These are phyloP conservation scores for Leucosticte australis DNA, from an alignment of 2,113 vertebrate genomes.

Conservation along the genomic window DNA sequence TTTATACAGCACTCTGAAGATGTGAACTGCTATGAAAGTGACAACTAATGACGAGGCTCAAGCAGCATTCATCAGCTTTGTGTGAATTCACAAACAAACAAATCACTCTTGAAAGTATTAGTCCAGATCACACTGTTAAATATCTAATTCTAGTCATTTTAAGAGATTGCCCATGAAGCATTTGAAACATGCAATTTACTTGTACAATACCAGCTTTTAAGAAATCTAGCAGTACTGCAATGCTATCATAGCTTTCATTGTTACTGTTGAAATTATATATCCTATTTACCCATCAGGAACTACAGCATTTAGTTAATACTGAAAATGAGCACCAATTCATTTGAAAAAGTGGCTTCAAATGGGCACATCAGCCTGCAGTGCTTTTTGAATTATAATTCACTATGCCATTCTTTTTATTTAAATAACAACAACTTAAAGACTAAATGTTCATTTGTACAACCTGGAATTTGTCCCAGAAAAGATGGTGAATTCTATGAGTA, in stretches of 20 bases:
- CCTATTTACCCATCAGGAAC: background rate
- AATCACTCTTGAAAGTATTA: constrained; percentile 23
- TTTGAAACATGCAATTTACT: constrained; percentile 30
- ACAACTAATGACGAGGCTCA: constrained; percentile 12
- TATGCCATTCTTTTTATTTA: background rate
- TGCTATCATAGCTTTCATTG: background rate
- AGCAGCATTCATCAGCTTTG: constrained; percentile 27
- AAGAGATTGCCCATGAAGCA: background rate
- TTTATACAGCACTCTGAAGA: constrained; percentile 41
- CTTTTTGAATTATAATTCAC: constrained; percentile 14
- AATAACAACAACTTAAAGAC: constrained; percentile 1
- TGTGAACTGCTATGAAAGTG: background rate
- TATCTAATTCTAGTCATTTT: constrained; percentile 23
- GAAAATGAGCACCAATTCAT: constrained; percentile 24
- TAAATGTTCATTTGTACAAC: background rate
- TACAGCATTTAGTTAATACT: background rate
- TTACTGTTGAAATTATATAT: constrained; percentile 26
- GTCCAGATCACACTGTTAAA: background rate
- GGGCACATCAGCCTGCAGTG: background rate
- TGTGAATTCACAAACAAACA: constrained; percentile 44
- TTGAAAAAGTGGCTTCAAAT: constrained; percentile 16
- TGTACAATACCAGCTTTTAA: constrained; percentile 28
- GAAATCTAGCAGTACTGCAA: background rate
- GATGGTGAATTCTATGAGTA: background rate
- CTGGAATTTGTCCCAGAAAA: constrained; percentile 8